Evolutionary conservation across 2,113 vertebrate species (phyloP).

Genomic region (Cryptotis parvus): DNA sequence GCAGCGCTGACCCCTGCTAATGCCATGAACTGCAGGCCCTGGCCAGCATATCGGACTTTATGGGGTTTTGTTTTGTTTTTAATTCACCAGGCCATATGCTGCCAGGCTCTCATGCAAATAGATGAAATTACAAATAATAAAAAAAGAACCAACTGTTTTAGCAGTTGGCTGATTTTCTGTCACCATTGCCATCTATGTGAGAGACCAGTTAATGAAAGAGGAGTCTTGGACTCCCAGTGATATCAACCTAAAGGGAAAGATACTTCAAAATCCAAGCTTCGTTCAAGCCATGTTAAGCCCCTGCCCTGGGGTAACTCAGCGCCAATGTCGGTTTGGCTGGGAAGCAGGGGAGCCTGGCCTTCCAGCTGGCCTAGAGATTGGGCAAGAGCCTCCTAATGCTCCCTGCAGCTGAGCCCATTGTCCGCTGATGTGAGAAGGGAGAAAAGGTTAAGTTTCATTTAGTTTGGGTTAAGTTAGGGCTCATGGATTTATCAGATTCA

Average conservation of each 20-base stretch:
- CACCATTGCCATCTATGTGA: constrained; percentile 63
- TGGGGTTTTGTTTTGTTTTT: constrained; percentile 69
- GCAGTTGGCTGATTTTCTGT: constrained; percentile 64
- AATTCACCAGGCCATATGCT: constrained; percentile 82
- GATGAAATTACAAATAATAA: constrained; percentile 82
- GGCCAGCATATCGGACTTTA: constrained; percentile 65
- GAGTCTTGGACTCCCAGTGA: constrained; percentile 65
- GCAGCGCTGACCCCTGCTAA: constrained; percentile 16
- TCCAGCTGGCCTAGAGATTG: constrained; percentile 76
- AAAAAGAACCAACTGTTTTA: constrained; percentile 80
- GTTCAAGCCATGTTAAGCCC: constrained; percentile 74
- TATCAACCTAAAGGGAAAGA: constrained; percentile 72
- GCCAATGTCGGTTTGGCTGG: constrained; percentile 77
- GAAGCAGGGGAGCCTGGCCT: constrained; percentile 45
- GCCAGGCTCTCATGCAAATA: constrained; percentile 79
- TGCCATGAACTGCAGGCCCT: constrained; percentile 60
- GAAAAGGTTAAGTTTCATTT: constrained; percentile 70
- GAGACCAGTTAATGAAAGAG: constrained; percentile 74
- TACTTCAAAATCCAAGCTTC: constrained; percentile 66
- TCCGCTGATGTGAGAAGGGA: constrained; percentile 61
- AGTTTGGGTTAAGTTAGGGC: constrained; percentile 62
- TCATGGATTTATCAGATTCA: constrained; percentile 56
- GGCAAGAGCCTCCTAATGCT: constrained; percentile 47
- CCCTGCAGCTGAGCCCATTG: constrained; percentile 78
- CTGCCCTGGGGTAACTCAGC: constrained; percentile 64